Base-by-base conservation (phyloP, 2,797 vertebrate species). In the Pipistrellus pipistrellus region DNA sequence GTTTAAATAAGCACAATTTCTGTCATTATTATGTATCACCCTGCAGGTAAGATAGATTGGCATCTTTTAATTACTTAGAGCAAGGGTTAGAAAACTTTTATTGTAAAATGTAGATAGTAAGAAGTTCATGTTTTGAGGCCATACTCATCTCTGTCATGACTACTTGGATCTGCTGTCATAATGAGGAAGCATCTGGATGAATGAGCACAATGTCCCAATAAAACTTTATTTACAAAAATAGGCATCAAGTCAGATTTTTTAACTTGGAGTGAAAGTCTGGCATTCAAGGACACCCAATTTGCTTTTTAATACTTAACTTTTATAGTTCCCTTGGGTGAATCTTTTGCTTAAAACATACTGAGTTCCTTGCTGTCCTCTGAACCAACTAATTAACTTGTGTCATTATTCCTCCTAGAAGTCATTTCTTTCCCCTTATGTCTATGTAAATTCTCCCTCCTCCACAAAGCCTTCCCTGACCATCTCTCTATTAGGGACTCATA, bases 191-290 rank as follows among this genome's bases (percentile, higher is more conserved):
- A 88, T 13, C 3, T 27, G 73, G n/a, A 82, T 27, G 30, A 64
- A 80, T 35, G 53, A 15, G 11, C 41, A 9, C 46, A 64, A 6
- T 51, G 17, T 80, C 93, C 30, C 38, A 78, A 27, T 30, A 77
- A 73, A 71, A 80, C 10, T 73, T 91, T 30, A 89, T 80, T 93
- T 71, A 32, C 6, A n/a, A 89, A 93, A 87, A 6, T 27, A 48
- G n/a, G n/a, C 9, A 1, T 66, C 20, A 38, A 68, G 7, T 53
- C 3, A 55, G 10, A 25, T 41, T 46, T 90, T 90, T 53, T 81
- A 25, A 30, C 51, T 80, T 81, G 80, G 27, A 73, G 15, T 51
- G 71, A n/a, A 48, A 85, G 3, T 41, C 57, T 85, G 69, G 6
- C 32, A 88, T 62, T 73, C 41, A 46, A 77, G 62, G 48, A 6